Base-by-base conservation (phyloP, 2,113 vertebrate species). In the Anguilla rostrata region DNA sequence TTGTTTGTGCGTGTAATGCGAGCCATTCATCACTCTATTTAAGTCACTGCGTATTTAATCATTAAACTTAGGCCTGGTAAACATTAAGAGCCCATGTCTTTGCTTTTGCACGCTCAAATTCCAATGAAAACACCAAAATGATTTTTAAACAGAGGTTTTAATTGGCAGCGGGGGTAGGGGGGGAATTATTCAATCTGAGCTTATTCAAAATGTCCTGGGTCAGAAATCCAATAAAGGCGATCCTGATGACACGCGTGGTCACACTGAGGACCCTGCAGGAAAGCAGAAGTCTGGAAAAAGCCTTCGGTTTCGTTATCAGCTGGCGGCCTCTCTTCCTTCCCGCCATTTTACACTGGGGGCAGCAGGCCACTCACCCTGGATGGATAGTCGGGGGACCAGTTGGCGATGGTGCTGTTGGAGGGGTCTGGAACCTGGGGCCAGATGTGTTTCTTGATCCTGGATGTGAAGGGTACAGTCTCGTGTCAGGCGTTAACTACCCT, bases 351-450 rank as follows among this genome's bases (percentile, higher is more conserved):
- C 53, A 46, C 16, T 53, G 49, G 5, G 79, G 5, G 14, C 22
- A 22, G n/a, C 63, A 22, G 2, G 20, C 12, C n/a, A 39, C 93
- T 95, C 95, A 99, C 98, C 95, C 96, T 95, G 8, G 93, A 88
- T 78, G 96, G 96, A 84, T 96, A 95, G 86, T 98, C 97, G 87
- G 98, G 98, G 86, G 97, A 97, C 98, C 98, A 99, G 89, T 94
- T 96, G 71, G 97, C 97, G 87, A 99, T 97, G 82, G 97, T 97
- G 94, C 98, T 99, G 90, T 98, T 97, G 85, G 96, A 96, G 46
- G 98, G 98, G 92, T 99, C 96, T 81, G 98, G 98, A 87, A 99
- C 97, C 1, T 95, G 96, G 29, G 98, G 98, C 98, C 98, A 99
- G 86, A 98, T 94, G 86, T 96, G 97, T 80, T 97, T 96, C 91